Evolutionary conservation across 2,113 vertebrate genomes (phyloP).

Genomic region (Stomatorhinus ivindoensis): DNA sequence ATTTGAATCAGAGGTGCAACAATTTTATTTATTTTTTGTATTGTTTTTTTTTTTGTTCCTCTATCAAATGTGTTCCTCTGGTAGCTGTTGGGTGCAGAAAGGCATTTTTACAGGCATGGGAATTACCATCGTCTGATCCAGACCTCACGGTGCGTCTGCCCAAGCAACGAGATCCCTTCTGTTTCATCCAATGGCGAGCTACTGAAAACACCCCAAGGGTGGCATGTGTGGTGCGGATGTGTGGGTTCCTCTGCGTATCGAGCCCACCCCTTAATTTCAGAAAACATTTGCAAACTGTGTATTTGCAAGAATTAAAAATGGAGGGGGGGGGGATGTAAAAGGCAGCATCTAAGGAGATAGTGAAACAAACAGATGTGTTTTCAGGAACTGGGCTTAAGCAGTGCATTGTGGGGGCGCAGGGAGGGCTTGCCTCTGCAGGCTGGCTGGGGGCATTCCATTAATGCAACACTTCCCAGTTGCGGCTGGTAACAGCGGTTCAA

Average conservation of each 20-base stretch:
- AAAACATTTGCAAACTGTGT: conserved; percentile 37
- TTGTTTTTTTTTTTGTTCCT: not conserved
- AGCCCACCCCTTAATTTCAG: conserved; percentile 22
- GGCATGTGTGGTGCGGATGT: conserved; percentile 19
- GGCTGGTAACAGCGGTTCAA: conserved; percentile 45
- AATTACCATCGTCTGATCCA: not conserved
- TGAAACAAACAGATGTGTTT: conserved; percentile 51
- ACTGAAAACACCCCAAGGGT: conserved; percentile 38
- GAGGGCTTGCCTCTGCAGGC: conserved; percentile 32
- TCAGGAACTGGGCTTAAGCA: conserved; percentile 35
- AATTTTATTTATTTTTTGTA: not conserved
- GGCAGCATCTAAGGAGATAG: conserved; percentile 32
- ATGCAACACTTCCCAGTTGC: conserved; percentile 40
- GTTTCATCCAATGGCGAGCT: conserved; percentile 42
- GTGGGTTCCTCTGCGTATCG: conserved; percentile 29
- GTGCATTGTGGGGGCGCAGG: conserved; percentile 20
- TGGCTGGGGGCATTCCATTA: conserved; percentile 45
- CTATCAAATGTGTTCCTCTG: not conserved
- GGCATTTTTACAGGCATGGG: not conserved
- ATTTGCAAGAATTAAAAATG: conserved; percentile 40
- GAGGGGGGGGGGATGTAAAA: conserved; percentile 19
- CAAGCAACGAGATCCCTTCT: not conserved
- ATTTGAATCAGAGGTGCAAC: not conserved
- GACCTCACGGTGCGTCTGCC: conserved; percentile 26
- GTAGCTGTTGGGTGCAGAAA: not conserved